Evolutionary conservation across 2,797 vertebrate species (phyloP).

Genomic region (Huso huso): DNA sequence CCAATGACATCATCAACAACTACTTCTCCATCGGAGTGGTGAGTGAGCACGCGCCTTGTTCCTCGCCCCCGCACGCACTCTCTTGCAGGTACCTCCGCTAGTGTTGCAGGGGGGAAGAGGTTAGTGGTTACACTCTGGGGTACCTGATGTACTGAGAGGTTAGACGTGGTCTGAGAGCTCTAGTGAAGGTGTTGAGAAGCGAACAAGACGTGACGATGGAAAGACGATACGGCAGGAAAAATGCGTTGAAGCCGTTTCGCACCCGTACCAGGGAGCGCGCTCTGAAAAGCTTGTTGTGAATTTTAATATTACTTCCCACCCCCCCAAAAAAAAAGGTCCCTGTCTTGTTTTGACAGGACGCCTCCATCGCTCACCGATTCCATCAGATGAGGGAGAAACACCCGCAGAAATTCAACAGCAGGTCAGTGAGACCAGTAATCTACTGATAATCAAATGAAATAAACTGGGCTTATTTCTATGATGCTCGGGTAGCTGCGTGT

Average conservation of each 20-base stretch:
- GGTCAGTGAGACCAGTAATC: constrained; percentile 46
- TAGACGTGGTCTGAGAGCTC: no score
- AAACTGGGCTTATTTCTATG: background rate
- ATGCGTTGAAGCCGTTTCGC: no score
- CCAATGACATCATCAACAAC: constrained; percentile 91
- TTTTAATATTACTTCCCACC: background rate
- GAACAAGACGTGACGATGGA: no score
- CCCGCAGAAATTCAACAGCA: constrained; percentile 90
- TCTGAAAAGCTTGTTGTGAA: background rate
- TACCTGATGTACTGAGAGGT: no score
- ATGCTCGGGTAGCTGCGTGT: background rate
- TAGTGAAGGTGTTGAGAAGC: no score
- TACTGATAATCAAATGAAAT: background rate
- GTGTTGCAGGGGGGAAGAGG: no score
- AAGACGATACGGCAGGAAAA: no score
- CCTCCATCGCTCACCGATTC: constrained; percentile 89
- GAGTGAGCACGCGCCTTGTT: constrained; percentile 35
- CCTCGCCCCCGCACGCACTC: background rate
- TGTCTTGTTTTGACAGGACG: constrained; percentile 61
- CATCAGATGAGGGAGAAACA: constrained; percentile 89
- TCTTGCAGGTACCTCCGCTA: no score
- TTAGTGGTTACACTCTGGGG: no score
- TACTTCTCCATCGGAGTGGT: constrained; percentile 96
- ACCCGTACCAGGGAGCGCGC: no score
- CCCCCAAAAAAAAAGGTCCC: background rate